These are phyloP conservation scores for Dendronephthya gigantea DNA, from an alignment of 64 coral and sea anemone species.

Conservation along the genomic window DNA sequence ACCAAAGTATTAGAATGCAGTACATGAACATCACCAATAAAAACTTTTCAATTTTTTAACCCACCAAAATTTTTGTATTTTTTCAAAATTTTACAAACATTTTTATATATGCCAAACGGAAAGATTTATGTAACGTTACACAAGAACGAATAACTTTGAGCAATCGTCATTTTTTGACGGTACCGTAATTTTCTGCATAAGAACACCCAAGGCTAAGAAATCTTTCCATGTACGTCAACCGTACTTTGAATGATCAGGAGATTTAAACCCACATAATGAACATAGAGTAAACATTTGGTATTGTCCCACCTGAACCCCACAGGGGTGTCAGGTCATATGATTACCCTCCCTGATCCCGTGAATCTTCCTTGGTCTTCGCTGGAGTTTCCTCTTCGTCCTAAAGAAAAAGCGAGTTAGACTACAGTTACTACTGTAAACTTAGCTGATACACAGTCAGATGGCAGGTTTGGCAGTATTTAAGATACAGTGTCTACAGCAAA, in stretches of 20 bases:
- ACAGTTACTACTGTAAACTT: no score
- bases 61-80: no score
- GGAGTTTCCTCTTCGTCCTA: neutral
- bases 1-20: neutral
- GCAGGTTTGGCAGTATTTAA: no score
- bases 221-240: neutral
- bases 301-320: slow-evolving; percentile 20
- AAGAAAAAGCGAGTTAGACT: neutral
- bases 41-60: no score
- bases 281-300: neutral
- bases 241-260: neutral
- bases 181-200: neutral
- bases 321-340: slow-evolving; percentile 26
- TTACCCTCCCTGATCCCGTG: slow-evolving; percentile 17
- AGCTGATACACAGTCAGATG: no score
- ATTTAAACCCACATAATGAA: neutral
- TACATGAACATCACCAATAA: no score
- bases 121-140: no score
- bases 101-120: no score
- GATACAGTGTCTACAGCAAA: no score
- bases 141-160: neutral
- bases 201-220: neutral
- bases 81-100: no score
- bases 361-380: neutral
- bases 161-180: neutral